phyloP scores from a whole-genome alignment of 2,113 vertebrate genomes.

The Talpa occidentalis region DNA sequence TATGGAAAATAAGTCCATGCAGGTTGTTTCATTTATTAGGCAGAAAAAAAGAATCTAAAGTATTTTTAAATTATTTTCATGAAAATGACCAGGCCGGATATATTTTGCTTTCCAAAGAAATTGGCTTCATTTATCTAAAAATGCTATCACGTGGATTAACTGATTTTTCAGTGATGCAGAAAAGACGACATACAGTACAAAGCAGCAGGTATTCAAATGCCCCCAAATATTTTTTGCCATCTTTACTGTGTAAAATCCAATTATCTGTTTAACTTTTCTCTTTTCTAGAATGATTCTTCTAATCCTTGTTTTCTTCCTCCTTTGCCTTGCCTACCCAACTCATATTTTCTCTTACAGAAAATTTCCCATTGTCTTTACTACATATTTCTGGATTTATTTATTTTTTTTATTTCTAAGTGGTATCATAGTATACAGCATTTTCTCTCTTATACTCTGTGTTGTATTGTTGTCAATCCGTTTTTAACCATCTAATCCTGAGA shows the following conservation, averaged over 20 bases:
- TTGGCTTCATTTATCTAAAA: slow-evolving; percentile 23
- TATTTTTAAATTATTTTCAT: slow-evolving; percentile 33
- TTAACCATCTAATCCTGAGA: slow-evolving; percentile 14
- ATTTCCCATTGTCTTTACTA: neutral
- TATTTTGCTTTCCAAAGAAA: slow-evolving; percentile 2
- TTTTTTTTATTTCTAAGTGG: neutral
- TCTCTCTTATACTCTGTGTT: neutral
- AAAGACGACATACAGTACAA: neutral
- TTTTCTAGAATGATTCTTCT: slow-evolving; percentile 22
- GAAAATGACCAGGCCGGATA: neutral
- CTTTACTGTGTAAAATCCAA: neutral
- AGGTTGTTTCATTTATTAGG: neutral
- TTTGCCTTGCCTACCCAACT: neutral
- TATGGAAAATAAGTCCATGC: neutral
- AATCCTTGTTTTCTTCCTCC: neutral
- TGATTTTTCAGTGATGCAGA: neutral
- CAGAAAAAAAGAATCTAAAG: neutral
- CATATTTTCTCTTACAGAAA: neutral
- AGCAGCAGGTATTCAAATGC: neutral
- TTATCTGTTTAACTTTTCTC: neutral
- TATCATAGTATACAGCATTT: slow-evolving; percentile 1
- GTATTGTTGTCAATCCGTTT: neutral
- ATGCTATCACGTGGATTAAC: neutral
- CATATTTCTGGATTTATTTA: neutral
- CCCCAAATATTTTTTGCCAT: slow-evolving; percentile 11